Conservation (phyloP, 1,140 invertebrate species). For the Orchesella cincta region DNA sequence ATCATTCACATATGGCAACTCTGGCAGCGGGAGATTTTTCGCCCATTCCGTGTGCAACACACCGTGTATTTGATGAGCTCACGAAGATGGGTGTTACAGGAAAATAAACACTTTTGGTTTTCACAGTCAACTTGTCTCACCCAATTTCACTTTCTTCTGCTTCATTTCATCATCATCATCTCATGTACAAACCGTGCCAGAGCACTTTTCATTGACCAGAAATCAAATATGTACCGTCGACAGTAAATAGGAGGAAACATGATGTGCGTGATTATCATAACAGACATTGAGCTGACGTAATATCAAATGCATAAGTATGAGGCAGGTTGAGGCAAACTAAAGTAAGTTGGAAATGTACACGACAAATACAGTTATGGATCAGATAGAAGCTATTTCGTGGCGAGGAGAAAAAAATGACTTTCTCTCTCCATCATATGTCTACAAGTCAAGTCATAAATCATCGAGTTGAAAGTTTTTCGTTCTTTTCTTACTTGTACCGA, state of each 20-base stretch:
- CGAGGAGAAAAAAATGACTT: not conserved
- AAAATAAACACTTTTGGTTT: no score
- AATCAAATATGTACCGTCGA: no score
- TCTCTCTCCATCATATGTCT: not conserved
- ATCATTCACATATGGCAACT: not conserved
- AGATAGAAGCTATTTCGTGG: no score
- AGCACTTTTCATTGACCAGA: not conserved
- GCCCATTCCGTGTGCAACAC: no score
- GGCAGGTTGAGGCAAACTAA: no score
- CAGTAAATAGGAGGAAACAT: not conserved
- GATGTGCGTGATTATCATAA: not conserved
- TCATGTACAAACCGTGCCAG: not conserved
- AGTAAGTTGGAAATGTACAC: no score
- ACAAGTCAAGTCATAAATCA: conserved; percentile 16
- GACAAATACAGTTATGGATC: no score
- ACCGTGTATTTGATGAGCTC: no score
- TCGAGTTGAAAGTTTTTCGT: not conserved
- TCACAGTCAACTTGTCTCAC: not conserved
- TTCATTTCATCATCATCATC: not conserved
- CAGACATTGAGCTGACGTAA: not conserved
- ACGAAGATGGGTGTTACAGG: no score
- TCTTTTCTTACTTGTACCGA: not conserved
- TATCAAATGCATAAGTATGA: not conserved
- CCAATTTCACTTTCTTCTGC: not conserved
- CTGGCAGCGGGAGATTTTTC: not conserved